Evolutionary conservation across 2,797 vertebrate species (phyloP).

Genomic region (Amblyopsis hoosieri): DNA sequence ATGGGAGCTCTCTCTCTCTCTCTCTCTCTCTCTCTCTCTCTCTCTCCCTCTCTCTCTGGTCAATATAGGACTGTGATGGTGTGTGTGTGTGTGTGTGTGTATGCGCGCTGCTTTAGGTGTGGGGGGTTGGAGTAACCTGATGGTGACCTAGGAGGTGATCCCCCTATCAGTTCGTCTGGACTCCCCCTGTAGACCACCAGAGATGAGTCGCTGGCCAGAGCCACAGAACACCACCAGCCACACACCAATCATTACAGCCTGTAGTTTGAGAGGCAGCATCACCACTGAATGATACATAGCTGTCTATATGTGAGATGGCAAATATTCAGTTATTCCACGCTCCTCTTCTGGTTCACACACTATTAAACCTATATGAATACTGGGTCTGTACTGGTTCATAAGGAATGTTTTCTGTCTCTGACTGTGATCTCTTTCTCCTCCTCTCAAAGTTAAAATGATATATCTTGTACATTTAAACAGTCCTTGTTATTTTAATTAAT

Average conservation of each 20-base stretch:
- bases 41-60: constrained; percentile 11
- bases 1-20: constrained; percentile 11
- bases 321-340: too few species aligned
- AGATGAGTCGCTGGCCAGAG: constrained; percentile 16
- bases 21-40: constrained; percentile 38
- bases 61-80: neutral
- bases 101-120: neutral
- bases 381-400: neutral
- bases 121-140: constrained; percentile 38
- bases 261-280: neutral
- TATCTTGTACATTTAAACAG: constrained; percentile 21
- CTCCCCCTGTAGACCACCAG: constrained; percentile 59
- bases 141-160: constrained; percentile 48
- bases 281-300: neutral
- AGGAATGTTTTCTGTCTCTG: neutral
- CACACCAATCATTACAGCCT: neutral
- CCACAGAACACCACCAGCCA: constrained; percentile 1
- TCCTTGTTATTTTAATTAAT: constrained; percentile 19
- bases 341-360: neutral
- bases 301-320: neutral
- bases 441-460: neutral
- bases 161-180: constrained; percentile 43
- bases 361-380: neutral
- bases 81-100: neutral
- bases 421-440: constrained; percentile 1